These are phyloP conservation scores for Noctua janthe DNA, from an alignment of 2,888 invertebrate genomes.

Conservation along the genomic window DNA sequence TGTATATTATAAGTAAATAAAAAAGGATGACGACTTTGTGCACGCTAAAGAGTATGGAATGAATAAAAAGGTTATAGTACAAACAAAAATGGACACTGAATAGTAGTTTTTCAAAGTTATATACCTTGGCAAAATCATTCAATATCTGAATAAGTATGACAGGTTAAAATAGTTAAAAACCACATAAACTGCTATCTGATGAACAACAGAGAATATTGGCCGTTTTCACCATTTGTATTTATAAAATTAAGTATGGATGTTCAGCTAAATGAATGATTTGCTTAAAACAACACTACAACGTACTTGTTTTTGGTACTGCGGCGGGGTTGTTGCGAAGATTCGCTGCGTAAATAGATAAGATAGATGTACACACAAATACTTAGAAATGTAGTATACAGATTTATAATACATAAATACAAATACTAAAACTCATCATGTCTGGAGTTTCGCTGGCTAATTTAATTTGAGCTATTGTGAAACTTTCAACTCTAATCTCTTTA, in stretches of 20 bases:
- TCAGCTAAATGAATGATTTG: constrained; percentile 47
- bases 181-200: not conserved
- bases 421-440: not conserved
- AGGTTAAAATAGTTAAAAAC: not conserved
- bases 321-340: constrained; percentile 82
- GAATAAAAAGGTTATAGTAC: not conserved
- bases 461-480: not conserved
- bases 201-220: not conserved
- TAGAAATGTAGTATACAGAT: not conserved
- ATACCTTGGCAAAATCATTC: not conserved
- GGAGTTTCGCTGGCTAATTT: not conserved
- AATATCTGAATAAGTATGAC: not conserved
- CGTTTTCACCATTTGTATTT: not conserved
- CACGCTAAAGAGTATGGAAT: not conserved
- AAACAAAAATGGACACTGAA: constrained; percentile 7
- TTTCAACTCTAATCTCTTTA: not conserved
- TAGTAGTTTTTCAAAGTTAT: not conserved
- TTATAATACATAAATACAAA: not conserved
- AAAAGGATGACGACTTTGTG: constrained; percentile 14
- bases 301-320: constrained; percentile 81
- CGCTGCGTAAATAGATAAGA: constrained; percentile 74
- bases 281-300: constrained; percentile 80
- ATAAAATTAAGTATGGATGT: not conserved
- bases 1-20: not conserved
- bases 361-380: constrained; percentile 41